These are phyloP conservation scores for Drosophila albomicans DNA, from an alignment of 1,140 invertebrate species.

Conservation along the genomic window DNA sequence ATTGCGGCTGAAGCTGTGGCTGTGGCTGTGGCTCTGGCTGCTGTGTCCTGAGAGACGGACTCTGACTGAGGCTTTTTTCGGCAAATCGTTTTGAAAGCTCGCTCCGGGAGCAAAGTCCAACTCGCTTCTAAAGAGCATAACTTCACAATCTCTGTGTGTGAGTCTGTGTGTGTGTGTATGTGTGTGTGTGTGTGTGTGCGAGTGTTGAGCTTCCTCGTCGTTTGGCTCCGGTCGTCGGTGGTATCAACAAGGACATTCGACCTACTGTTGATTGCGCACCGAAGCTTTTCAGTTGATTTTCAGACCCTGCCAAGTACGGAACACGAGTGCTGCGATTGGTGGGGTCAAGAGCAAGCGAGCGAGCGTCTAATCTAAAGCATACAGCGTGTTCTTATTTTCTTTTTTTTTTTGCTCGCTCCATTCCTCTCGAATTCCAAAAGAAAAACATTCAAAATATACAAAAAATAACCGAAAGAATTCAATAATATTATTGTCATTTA, in stretches of 20 bases:
- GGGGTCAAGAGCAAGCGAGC: slow-evolving; percentile 33
- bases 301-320: slow-evolving; percentile 78
- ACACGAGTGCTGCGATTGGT: slow-evolving; percentile 47
- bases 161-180: background rate
- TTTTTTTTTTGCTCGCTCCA: background rate
- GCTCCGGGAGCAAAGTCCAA: slow-evolving; percentile 37
- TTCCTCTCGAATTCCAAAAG: too few relatives aligned
- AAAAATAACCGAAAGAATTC: background rate
- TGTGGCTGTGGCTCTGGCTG: slow-evolving; percentile 9
- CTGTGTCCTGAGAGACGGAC: slow-evolving; percentile 24
- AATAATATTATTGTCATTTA: slow-evolving; percentile 9
- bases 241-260: slow-evolving; percentile 82
- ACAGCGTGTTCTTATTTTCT: slow-evolving; percentile 21
- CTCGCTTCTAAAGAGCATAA: slow-evolving; percentile 13
- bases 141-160: slow-evolving; percentile 9
- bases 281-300: slow-evolving; percentile 82
- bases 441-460: too few relatives aligned
- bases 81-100: slow-evolving; percentile 41
- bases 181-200: slow-evolving; percentile 6
- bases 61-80: slow-evolving; percentile 21
- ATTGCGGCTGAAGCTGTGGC: background rate
- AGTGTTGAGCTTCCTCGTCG: slow-evolving; percentile 38
- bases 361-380: slow-evolving; percentile 26
- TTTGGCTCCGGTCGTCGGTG: slow-evolving; percentile 45
- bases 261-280: slow-evolving; percentile 78